Base-by-base conservation (phyloP, 2,113 vertebrate genomes). In the Hippocampus barbouri region DNA sequence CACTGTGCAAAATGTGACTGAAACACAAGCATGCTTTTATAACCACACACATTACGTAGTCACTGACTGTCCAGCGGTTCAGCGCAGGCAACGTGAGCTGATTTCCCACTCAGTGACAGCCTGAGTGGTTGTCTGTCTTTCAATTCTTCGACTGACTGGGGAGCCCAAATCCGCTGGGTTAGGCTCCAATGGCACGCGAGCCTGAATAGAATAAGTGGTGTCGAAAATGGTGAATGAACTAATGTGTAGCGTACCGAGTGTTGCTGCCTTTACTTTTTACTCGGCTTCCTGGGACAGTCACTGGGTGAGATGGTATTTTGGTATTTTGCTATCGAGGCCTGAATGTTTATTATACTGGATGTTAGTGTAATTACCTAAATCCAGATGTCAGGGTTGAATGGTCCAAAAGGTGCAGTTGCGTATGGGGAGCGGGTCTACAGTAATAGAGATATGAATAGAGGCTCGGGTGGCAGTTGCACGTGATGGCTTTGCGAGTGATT, bases 401-500 rank as follows among this genome's bases (percentile, higher is more conserved):
- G 83, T 87, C 83, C 80, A 75, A 76, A 34, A 67, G 83, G 80
- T 72, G 72, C 72, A 60, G 25, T 60, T 60, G 25, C 25, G 15
- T 16, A 30, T 3, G 57, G 25, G 25, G 73, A 72, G 41, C 61
- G 66, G 76, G 76, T 74, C 69, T 81, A 30, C 25, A 30, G 25
- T 60, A 85, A 84, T 81, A 68, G 81, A 87, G 73, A 65, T 77
- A 45, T 57, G 34, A 25, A 53, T 74, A 66, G 2, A 5, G 76
- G 62, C 67, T 51, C 41, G 69, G 41, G 74, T 64, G 54, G 64
- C 27, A 65, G 0, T 20, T 41, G 57, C 21, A 56, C 8, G 51
- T 74, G 78, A 67, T 66, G 67, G 73, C 66, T 15, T 66, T 30
- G 57, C 20, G 74, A 82, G 77, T 89, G 86, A 91, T 90, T 89